Conservation (phyloP, 2,797 vertebrate species). For the Thunnus albacares region DNA sequence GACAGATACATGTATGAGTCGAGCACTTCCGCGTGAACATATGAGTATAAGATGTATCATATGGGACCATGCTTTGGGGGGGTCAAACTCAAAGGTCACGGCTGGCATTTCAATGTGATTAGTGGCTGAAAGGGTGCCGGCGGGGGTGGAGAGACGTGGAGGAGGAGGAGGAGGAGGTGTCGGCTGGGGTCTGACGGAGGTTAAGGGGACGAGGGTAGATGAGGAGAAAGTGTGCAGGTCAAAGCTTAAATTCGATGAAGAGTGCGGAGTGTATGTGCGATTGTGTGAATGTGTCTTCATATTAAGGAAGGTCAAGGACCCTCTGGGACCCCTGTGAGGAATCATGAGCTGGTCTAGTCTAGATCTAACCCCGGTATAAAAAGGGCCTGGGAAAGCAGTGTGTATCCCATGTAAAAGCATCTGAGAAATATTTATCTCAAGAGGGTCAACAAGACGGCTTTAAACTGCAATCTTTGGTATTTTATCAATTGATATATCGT, state of each 20-base stretch:
- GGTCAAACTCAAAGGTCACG: conserved; percentile 60
- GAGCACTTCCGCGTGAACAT: not conserved
- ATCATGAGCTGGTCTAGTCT: conserved; percentile 41
- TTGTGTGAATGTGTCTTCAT: conserved; percentile 27
- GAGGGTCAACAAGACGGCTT: not conserved
- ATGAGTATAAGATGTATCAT: not conserved
- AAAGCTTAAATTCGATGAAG: not conserved
- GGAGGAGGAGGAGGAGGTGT: conserved; percentile 22
- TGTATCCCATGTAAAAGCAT: not conserved
- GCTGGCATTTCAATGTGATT: conserved; percentile 73
- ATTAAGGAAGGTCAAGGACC: conserved; percentile 52
- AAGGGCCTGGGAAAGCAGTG: conserved; percentile 57
- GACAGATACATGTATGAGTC: not conserved
- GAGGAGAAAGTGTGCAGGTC: conserved; percentile 18
- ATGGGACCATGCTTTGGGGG: not conserved
- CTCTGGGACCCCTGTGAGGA: conserved; percentile 37
- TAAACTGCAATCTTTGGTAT: too few species aligned
- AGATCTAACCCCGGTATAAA: conserved; percentile 16
- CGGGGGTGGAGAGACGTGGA: conserved; percentile 38
- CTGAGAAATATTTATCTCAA: not conserved
- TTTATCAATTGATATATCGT: too few species aligned
- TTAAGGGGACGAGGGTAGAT: conserved; percentile 23
- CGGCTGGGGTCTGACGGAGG: conserved; percentile 20
- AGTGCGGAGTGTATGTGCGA: conserved; percentile 19
- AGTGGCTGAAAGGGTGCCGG: conserved; percentile 73